phyloP scores from a whole-genome alignment of 2,113 vertebrate genomes.

The Syngnathoides biaculeatus region DNA sequence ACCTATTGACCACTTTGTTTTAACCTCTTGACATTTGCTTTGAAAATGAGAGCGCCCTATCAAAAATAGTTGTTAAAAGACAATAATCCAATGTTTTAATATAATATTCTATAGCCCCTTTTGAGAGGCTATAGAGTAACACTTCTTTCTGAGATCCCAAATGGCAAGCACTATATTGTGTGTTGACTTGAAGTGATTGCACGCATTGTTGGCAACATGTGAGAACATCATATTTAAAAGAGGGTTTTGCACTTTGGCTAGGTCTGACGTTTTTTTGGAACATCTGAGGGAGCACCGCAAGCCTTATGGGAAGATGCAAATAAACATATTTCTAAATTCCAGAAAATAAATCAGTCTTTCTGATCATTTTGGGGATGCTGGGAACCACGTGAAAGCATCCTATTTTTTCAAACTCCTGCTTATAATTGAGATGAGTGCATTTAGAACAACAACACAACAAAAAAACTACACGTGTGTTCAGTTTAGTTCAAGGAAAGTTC shows the following conservation, averaged over 20 bases:
- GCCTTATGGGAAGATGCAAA: background rate
- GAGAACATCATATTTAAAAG: background rate
- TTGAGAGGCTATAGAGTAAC: background rate
- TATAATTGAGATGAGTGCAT: background rate
- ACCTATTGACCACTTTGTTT: background rate
- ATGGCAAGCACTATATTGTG: background rate
- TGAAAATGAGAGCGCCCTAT: background rate
- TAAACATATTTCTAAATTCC: background rate
- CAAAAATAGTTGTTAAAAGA: background rate
- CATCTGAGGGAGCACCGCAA: background rate
- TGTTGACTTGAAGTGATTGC: too few species aligned
- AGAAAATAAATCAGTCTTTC: background rate
- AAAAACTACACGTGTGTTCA: conserved; percentile 1
- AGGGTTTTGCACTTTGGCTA: background rate
- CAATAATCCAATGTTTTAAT: background rate
- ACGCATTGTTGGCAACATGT: background rate
- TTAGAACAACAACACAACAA: background rate
- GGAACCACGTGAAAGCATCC: background rate
- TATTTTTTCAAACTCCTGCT: background rate
- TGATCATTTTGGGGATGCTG: background rate
- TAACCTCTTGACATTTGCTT: background rate
- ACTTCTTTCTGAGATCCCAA: background rate
- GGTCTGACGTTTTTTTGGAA: background rate
- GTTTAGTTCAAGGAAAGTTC: conserved; percentile 41
- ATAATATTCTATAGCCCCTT: too few species aligned